These are phyloP conservation scores for Thomomys bottae DNA, from an alignment of 2,113 vertebrate genomes.

Conservation along the genomic window DNA sequence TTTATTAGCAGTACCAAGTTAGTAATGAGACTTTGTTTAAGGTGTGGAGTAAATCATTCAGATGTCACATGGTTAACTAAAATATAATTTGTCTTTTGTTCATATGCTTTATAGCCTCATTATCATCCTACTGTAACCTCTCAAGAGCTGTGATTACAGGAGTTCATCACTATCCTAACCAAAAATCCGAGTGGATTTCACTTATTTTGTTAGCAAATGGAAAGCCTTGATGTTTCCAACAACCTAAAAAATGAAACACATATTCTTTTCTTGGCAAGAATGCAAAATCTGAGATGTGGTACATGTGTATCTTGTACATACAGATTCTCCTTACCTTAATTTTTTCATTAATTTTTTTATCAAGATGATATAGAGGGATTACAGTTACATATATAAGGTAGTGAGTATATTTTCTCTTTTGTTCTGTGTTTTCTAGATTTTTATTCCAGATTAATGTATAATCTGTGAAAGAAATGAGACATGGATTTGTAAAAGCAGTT, in stretches of 20 bases:
- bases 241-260: slow-evolving; percentile 1
- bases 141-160: too few species aligned
- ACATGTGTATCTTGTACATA: not conserved
- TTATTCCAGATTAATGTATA: not conserved
- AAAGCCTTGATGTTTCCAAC: not conserved
- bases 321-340: not conserved
- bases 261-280: not conserved
- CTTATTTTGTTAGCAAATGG: not conserved
- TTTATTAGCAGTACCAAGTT: not conserved
- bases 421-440: not conserved
- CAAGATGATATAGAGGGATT: too few species aligned
- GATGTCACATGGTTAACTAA: not conserved
- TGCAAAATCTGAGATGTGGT: not conserved
- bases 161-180: too few species aligned
- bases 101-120: too few species aligned
- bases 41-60: not conserved
- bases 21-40: not conserved
- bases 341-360: too few species aligned
- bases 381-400: too few species aligned
- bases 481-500: not conserved
- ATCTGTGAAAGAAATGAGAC: not conserved
- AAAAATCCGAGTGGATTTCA: not conserved
- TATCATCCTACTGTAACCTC: too few species aligned
- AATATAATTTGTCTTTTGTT: not conserved
- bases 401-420: too few species aligned